These are phyloP conservation scores for Cyclophora albipunctata DNA, from an alignment of 2,888 invertebrate species.

Conservation along the genomic window DNA sequence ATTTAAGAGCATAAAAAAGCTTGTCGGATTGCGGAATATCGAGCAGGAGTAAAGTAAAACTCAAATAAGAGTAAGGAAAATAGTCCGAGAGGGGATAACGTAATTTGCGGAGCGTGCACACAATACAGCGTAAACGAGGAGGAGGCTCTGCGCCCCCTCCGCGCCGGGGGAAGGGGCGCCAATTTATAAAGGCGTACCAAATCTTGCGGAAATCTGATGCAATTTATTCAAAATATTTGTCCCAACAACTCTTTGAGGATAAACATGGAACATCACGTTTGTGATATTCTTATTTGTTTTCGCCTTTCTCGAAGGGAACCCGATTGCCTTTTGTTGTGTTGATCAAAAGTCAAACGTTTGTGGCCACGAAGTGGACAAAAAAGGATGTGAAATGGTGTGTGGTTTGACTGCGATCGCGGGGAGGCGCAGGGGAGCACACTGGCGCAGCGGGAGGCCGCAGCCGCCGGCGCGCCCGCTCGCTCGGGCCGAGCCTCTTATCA, in stretches of 20 bases:
- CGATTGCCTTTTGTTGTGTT: slow-evolving; percentile 35
- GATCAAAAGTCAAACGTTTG: slow-evolving; percentile 36
- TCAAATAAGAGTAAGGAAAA: too few species aligned
- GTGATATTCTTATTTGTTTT: slow-evolving; percentile 35
- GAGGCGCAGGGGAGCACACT: slow-evolving; percentile 43
- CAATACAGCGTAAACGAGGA: slow-evolving; percentile 8
- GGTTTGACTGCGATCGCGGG: slow-evolving; percentile 37
- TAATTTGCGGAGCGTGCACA: not conserved
- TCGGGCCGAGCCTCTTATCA: too few species aligned
- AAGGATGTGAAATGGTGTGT: slow-evolving; percentile 46
- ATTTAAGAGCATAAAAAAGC: too few species aligned
- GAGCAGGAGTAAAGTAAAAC: too few species aligned
- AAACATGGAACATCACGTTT: not conserved
- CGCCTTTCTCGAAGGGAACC: slow-evolving; percentile 24
- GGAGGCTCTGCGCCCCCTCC: slow-evolving; percentile 7
- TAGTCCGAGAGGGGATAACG: too few species aligned
- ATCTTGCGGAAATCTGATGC: slow-evolving; percentile 43
- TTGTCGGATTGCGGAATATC: too few species aligned
- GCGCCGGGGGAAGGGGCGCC: slow-evolving; percentile 25
- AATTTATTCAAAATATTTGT: slow-evolving; percentile 54
- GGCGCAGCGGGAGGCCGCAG: slow-evolving; percentile 55
- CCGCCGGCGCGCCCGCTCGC: slow-evolving; percentile 37
- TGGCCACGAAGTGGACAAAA: slow-evolving; percentile 49
- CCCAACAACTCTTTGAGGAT: slow-evolving; percentile 26
- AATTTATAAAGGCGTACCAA: slow-evolving; percentile 34